Base-by-base conservation (phyloP, 2,113 vertebrate genomes). In the Genyomyrus donnyi region DNA sequence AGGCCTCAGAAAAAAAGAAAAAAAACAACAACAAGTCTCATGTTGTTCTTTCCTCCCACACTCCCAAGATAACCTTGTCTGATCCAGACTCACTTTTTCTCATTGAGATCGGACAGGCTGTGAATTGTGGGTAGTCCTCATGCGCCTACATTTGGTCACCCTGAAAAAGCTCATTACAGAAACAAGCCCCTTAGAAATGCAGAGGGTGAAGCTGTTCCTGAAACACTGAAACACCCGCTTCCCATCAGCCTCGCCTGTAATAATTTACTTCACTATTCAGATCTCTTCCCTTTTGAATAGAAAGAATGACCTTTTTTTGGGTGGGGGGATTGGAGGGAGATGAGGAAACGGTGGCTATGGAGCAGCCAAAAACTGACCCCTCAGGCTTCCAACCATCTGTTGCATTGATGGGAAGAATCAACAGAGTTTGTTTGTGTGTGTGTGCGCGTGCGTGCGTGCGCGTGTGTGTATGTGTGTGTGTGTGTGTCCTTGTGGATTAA, bases 361-460 rank as follows among this genome's bases (percentile, higher is more conserved):
- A 89, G 90, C 90, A 92, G 88, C 92, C 88, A 89, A 92, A 92
- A 90, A 58, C 7, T 92, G 91, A 94, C 93, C 93, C 92, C 10
- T 93, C 31, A 35, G 93, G 92, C 91, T 24, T 83, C n/a, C 19
- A 49, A 31, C 92, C 93, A 94, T 94, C 93, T 94, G 93, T 56
- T 88, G 88, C 66, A 88, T 90, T 50, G 49, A 52, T 0, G 9
- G 85, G 6, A 45, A 52, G 21, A 50, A 92, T n/a, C 87, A 42
- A 66, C 89, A 88, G 89, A 80, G 66, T 49, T 58, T 56, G 74
- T 49, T 48, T 50, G 85, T 88, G 46, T 52, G 85, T 5, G 74
- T 77, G 77, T 5, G 74, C 58, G 70, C 62, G 91, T 85, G 53
- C 39, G 85, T 88, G 46, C n/a, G 85, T 86, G 48, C 45, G 49